These are phyloP conservation scores for Cottoperca gobio DNA, from an alignment of 2,797 vertebrate species.

Conservation along the genomic window DNA sequence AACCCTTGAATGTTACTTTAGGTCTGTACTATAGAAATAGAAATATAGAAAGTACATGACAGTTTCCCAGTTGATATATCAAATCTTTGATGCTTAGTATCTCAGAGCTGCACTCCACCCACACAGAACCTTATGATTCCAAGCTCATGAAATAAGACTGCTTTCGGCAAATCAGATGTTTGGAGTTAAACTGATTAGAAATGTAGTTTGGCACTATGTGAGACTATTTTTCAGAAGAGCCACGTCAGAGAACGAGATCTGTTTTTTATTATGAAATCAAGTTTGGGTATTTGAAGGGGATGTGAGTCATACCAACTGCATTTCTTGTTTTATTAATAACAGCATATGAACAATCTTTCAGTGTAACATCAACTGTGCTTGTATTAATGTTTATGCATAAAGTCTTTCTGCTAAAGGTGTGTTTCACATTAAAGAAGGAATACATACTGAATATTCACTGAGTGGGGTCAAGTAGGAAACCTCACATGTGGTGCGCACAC, in stretches of 20 bases:
- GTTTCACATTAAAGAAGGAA: conserved; percentile 31
- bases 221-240: conserved; percentile 34
- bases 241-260: conserved; percentile 14
- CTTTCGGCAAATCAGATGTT: conserved; percentile 43
- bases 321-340: conserved; percentile 45
- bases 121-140: conserved; percentile 38
- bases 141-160: conserved; percentile 41
- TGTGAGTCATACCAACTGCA: conserved; percentile 33
- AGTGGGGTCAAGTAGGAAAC: conserved; percentile 2
- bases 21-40: conserved; percentile 3
- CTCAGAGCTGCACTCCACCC: conserved; percentile 36
- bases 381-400: conserved; percentile 24
- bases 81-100: conserved; percentile 43
- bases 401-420: conserved; percentile 4
- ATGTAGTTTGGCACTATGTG: conserved; percentile 22
- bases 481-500: conserved; percentile 24
- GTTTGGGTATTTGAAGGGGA: conserved; percentile 31
- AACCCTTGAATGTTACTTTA: conserved; percentile 3
- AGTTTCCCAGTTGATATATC: conserved; percentile 27
- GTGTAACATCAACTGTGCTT: conserved; percentile 3
- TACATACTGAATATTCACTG: neutral
- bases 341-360: conserved; percentile 20
- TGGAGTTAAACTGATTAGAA: conserved; percentile 40
- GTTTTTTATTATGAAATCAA: conserved; percentile 47
- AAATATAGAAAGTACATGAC: conserved; percentile 4